These are phyloP conservation scores for Celastrina argiolus DNA, from an alignment of 2,888 invertebrate genomes.

Conservation along the genomic window DNA sequence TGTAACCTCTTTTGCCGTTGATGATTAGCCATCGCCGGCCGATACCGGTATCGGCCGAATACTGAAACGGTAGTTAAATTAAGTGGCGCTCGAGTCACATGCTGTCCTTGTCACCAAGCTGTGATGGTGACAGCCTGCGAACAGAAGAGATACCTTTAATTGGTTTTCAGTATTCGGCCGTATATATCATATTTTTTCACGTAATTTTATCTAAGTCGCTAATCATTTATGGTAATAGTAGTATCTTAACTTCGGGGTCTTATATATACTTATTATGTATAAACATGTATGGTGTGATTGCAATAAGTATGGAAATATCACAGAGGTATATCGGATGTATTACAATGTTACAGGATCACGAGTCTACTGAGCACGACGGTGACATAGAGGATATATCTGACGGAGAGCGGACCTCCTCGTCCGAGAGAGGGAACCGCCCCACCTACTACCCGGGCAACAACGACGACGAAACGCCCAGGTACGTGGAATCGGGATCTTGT, in stretches of 20 bases:
- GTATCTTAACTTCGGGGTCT: no score
- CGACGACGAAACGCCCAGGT: slow-evolving; percentile 76
- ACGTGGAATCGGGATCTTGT: not conserved
- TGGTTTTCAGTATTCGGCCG: no score
- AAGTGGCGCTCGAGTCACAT: no score
- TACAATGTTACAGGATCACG: slow-evolving; percentile 67
- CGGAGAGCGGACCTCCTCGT: slow-evolving; percentile 86
- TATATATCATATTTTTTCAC: no score
- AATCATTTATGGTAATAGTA: no score
- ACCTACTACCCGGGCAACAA: slow-evolving; percentile 87
- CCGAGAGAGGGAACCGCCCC: slow-evolving; percentile 79
- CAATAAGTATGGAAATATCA: not conserved
- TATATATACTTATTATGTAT: no score
- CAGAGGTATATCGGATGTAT: not conserved
- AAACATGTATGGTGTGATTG: not conserved
- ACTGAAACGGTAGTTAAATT: no score
- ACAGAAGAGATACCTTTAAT: no score
- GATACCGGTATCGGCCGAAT: no score
- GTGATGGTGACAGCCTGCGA: no score
- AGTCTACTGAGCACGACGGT: slow-evolving; percentile 90
- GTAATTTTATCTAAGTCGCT: no score
- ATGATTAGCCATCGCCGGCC: not conserved
- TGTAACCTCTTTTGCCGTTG: not conserved
- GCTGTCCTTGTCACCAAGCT: no score
- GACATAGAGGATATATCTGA: slow-evolving; percentile 93